These are phyloP conservation scores for Drosophila demipolita DNA, from an alignment of 2,888 invertebrate species.

Conservation along the genomic window DNA sequence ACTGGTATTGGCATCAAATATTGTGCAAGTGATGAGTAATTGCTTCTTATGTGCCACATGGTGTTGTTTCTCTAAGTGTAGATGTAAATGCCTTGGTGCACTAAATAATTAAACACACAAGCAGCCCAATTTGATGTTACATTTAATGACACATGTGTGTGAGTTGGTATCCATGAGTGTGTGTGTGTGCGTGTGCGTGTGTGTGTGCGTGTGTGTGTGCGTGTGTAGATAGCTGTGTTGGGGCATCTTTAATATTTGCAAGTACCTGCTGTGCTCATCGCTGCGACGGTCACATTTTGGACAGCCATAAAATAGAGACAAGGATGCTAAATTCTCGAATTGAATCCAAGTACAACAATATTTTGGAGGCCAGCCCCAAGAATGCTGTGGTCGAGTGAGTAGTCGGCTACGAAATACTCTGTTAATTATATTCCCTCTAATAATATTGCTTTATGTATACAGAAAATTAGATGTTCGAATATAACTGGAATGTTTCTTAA, in stretches of 20 bases:
- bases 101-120: conserved; percentile 46
- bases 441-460: not conserved
- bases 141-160: conserved; percentile 32
- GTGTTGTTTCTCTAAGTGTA: not conserved
- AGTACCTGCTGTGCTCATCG: conserved; percentile 65
- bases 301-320: conserved; percentile 29
- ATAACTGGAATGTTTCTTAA: not conserved
- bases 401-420: not conserved
- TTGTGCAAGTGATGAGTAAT: not conserved
- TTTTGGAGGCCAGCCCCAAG: not conserved
- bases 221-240: conserved; percentile 13
- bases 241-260: conserved; percentile 61
- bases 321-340: conserved; percentile 15
- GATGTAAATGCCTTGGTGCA: conserved; percentile 12
- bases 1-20: not conserved
- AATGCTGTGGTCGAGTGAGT: not conserved
- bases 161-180: not conserved
- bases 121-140: conserved; percentile 42
- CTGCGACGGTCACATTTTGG: conserved; percentile 24
- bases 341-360: not conserved
- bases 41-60: not conserved
- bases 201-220: not conserved
- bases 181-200: too few species aligned
- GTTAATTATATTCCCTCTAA: not conserved
- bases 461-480: not conserved